Base-by-base conservation (phyloP, 2,113 vertebrate species). In the Prionailurus bengalensis region DNA sequence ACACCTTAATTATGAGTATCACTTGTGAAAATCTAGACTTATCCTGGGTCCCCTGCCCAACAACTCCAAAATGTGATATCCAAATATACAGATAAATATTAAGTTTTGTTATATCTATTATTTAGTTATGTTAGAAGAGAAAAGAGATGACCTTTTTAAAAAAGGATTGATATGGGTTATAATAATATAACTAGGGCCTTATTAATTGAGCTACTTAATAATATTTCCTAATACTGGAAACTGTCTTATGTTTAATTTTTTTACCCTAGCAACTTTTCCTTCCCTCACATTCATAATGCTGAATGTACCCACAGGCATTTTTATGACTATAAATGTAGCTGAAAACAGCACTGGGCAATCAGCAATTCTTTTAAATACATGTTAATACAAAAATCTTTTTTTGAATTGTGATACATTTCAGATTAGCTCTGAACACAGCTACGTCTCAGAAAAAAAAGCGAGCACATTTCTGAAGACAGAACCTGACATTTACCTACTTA, bases 1-100 rank as follows among this genome's bases (percentile, higher is more conserved):
- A 83, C 58, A 2, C 2, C 55, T 97, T 90, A 90, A 91, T 79
- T 66, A 79, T 89, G 21, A 36, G 15, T 91, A 81, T 68, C 36
- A 63, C 45, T 81, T 87, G 29, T 81, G 16, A 87, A 94, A 94
- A 84, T 91, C 5, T n/a, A 61, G 19, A 83, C 16, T 93, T 16
- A 79, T n/a, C 10, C 55, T 83, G n/a, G 48, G 39, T 92, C 15
- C 5, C 76, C 61, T 27, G 15, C 8, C 61, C 9, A 12, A 83
- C 53, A 48, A 76, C 79, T 61, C n/a, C 25, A 88, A 83, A 90
- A 27, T 78, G 9, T 92, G 86, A 85, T n/a, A 86, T 12, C 21
- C 39, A 95, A 85, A 94, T 74, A 81, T 53, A 86, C 31, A 58
- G 31, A 36, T 82, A 61, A 74, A 55, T 89, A 91, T 61, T 76